phyloP scores from a whole-genome alignment of 2,797 vertebrate genomes.

The Mormyrops boulengeri region DNA sequence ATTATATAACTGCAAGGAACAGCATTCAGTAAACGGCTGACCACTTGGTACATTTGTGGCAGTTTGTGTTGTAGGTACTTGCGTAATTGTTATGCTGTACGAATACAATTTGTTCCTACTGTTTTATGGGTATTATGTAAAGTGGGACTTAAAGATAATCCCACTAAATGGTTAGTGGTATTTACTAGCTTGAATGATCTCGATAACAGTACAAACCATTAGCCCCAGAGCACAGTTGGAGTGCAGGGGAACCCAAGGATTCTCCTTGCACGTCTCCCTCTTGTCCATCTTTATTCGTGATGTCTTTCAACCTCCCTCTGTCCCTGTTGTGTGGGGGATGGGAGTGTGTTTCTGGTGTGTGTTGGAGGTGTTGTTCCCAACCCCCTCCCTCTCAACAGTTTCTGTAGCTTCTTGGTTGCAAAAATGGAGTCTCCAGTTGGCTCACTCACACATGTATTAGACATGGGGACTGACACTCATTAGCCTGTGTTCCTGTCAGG shows the following conservation, averaged over 20 bases:
- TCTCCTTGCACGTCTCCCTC: not conserved
- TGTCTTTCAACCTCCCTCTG: constrained; percentile 27
- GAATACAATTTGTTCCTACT: not conserved
- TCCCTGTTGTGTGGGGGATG: constrained; percentile 52
- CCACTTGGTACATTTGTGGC: not conserved
- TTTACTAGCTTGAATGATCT: not conserved
- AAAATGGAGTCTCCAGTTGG: constrained; percentile 34
- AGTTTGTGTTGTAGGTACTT: constrained; percentile 9
- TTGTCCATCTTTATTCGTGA: not conserved
- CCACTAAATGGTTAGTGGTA: not conserved
- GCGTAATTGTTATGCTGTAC: constrained; percentile 9
- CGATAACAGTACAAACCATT: not conserved
- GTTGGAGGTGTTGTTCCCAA: constrained; percentile 43
- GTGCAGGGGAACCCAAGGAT: not conserved
- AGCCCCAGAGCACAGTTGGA: not conserved
- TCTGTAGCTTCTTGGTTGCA: constrained; percentile 47
- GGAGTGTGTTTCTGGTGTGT: constrained; percentile 44
- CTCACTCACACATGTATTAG: constrained; percentile 2
- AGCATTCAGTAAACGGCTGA: not conserved
- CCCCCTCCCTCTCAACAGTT: constrained; percentile 29
- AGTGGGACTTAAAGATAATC: not conserved
- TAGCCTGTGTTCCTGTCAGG: not conserved
- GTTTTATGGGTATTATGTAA: constrained; percentile 1
- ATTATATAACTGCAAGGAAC: not conserved
- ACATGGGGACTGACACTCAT: constrained; percentile 4